Evolutionary conservation across 2,113 vertebrate species (phyloP).

Genomic region (Istiophorus platypterus): DNA sequence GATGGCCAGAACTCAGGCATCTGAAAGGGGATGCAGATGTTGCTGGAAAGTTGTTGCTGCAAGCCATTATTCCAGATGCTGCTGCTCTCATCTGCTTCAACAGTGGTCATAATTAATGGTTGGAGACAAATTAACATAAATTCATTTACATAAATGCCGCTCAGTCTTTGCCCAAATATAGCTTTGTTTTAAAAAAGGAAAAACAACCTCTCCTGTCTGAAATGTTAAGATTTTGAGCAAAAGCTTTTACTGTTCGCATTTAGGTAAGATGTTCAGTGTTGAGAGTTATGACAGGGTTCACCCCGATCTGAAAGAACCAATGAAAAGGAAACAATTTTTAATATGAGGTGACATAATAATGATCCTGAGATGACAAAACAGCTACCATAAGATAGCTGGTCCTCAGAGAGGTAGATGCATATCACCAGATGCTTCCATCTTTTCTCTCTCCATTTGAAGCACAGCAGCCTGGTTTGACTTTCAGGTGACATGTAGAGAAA

Average conservation of each 20-base stretch:
- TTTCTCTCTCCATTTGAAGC: background rate
- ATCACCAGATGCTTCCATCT: background rate
- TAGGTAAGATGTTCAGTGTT: background rate
- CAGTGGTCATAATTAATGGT: background rate
- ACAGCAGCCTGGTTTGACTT: background rate
- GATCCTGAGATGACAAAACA: background rate
- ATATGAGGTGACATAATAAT: too few species aligned
- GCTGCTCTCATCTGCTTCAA: background rate
- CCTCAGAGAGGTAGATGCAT: background rate
- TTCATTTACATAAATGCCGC: background rate
- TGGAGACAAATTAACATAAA: background rate
- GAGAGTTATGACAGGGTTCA: background rate
- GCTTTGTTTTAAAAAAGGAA: background rate
- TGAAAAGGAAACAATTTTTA: too few species aligned
- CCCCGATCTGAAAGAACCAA: too few species aligned
- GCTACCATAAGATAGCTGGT: background rate
- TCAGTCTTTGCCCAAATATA: background rate
- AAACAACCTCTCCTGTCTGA: background rate
- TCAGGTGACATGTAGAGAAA: background rate
- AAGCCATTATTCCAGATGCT: background rate
- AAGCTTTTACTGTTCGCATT: background rate
- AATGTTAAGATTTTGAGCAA: background rate
- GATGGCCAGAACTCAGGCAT: background rate
- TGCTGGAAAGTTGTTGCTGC: conserved; percentile 18
- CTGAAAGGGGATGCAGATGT: conserved; percentile 29